These are phyloP conservation scores for Lepus europaeus DNA, from an alignment of 2,113 vertebrate species.

Conservation along the genomic window DNA sequence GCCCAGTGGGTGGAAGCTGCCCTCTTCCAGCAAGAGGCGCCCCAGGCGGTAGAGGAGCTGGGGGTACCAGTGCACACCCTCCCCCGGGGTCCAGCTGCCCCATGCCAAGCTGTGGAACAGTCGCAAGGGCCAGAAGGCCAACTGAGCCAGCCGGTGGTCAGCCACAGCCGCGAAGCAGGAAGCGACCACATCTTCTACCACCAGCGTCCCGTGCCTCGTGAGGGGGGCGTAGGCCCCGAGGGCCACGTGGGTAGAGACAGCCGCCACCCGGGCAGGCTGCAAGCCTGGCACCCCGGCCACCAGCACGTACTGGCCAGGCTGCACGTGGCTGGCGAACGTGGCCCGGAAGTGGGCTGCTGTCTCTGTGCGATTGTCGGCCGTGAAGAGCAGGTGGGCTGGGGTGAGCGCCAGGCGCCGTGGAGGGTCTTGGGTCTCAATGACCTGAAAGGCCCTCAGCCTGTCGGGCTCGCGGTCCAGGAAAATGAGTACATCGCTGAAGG, in stretches of 20 bases:
- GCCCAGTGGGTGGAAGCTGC: slow-evolving; percentile 94
- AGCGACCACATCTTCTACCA: slow-evolving; percentile 94
- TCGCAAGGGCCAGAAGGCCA: slow-evolving; percentile 94
- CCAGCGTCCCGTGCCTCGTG: slow-evolving; percentile 94
- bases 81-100: slow-evolving; percentile 84
- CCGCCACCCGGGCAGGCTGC: slow-evolving; percentile 88
- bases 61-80: slow-evolving; percentile 97
- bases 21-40: slow-evolving; percentile 89
- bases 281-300: slow-evolving; percentile 82
- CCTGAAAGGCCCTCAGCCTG: slow-evolving; percentile 90
- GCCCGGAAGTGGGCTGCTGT: slow-evolving; percentile 86
- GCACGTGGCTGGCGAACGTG: slow-evolving; percentile 93
- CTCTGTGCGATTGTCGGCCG: slow-evolving; percentile 88
- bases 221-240: slow-evolving; percentile 94
- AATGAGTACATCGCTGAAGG: slow-evolving; percentile 95
- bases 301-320: slow-evolving; percentile 93
- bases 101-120: slow-evolving; percentile 91
- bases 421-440: slow-evolving; percentile 92
- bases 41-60: slow-evolving; percentile 93
- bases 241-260: slow-evolving; percentile 86
- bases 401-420: slow-evolving; percentile 92
- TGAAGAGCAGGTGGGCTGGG: slow-evolving; percentile 95
- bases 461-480: slow-evolving; percentile 94
- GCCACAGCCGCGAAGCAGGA: slow-evolving; percentile 96
- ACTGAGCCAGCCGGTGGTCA: slow-evolving; percentile 93